These are phyloP conservation scores for Dreissena polymorpha DNA, from an alignment of 1,140 invertebrate species.

Conservation along the genomic window DNA sequence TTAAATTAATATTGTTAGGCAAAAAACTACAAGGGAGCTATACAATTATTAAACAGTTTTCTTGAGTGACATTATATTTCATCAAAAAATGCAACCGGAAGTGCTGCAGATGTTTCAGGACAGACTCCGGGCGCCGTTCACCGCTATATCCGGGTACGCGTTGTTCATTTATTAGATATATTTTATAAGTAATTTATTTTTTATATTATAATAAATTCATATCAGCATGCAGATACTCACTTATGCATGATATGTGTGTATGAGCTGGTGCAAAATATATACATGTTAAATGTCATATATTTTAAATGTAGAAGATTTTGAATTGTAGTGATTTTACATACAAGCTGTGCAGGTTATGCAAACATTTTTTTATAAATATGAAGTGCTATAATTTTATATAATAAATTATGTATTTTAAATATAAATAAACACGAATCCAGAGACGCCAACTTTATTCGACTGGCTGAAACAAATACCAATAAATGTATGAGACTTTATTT, in stretches of 20 bases:
- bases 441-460: no score
- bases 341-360: no score
- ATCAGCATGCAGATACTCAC: no score
- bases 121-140: neutral
- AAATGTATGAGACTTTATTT: no score
- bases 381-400: no score
- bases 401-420: no score
- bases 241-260: neutral
- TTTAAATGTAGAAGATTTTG: neutral
- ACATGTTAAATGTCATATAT: neutral
- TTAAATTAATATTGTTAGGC: no score
- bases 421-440: no score
- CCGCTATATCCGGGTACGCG: neutral
- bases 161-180: neutral
- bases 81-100: slow-evolving; percentile 28
- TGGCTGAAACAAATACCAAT: no score
- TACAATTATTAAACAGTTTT: neutral
- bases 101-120: slow-evolving; percentile 39
- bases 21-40: neutral
- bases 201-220: neutral
- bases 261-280: neutral
- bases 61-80: neutral
- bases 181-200: neutral
- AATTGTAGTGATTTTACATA: neutral
- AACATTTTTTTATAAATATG: no score